These are phyloP conservation scores for Crotophaga sulcirostris DNA, from an alignment of 2,113 vertebrate genomes.

Conservation along the genomic window DNA sequence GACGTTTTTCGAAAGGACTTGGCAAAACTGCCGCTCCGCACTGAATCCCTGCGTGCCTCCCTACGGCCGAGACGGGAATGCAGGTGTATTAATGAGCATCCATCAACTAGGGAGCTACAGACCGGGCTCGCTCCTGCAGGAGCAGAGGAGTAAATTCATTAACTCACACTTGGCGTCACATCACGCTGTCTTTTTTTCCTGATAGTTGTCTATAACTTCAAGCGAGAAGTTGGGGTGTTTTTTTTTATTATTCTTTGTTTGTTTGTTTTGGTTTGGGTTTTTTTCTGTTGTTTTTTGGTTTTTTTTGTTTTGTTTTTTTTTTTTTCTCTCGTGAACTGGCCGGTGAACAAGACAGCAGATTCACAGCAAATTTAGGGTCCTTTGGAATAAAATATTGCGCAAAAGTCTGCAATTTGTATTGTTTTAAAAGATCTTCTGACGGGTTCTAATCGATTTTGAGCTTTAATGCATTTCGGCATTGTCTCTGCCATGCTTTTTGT, in stretches of 20 bases:
- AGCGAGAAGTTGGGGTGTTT: background rate
- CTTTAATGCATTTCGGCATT: background rate
- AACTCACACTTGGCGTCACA: constrained; percentile 16
- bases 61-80: constrained; percentile 3
- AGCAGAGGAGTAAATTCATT: constrained; percentile 32
- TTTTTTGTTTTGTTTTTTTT: background rate
- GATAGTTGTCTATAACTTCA: background rate
- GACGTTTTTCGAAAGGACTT: constrained; percentile 54
- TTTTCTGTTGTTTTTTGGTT: background rate
- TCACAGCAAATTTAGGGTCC: background rate
- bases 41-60: constrained; percentile 20
- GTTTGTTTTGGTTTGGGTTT: background rate
- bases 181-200: background rate
- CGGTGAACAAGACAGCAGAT: background rate
- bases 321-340: background rate
- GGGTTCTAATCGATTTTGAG: background rate
- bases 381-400: constrained; percentile 14
- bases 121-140: background rate
- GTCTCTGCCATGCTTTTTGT: background rate
- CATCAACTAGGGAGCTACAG: constrained; percentile 8
- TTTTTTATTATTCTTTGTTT: too few species aligned
- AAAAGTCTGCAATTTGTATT: background rate
- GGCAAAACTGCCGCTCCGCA: constrained; percentile 30
- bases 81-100: constrained; percentile 66
- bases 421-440: background rate